A percentile compares a stretch with the other conserved stretches of the same genome.
phyloP scores from a whole-genome alignment of 2,888 invertebrate genomes.

The Pristionchus maxplancki region DNA sequence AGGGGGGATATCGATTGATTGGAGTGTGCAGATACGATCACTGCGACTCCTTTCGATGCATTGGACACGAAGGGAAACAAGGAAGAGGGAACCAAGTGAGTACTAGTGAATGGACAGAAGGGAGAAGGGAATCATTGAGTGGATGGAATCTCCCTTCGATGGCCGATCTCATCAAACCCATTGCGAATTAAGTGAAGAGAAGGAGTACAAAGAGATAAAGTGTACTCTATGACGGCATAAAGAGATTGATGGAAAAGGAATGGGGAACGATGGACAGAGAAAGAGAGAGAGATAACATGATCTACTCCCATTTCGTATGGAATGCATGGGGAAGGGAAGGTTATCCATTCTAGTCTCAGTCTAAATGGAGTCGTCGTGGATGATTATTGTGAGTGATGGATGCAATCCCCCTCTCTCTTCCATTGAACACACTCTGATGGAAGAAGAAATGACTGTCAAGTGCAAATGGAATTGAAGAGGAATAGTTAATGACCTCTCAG shows the following conservation, averaged over 20 bases:
- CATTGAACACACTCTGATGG: not conserved
- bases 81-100: not conserved
- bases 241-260: not conserved
- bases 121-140: not conserved
- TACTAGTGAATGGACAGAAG: not conserved
- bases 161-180: not conserved
- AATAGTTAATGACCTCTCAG: not conserved
- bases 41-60: constrained; percentile 15
- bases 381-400: not conserved
- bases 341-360: constrained; percentile 3
- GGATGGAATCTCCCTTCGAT: not conserved
- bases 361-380: not conserved
- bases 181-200: not conserved
- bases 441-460: not conserved
- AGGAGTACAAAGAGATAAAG: constrained; percentile 39
- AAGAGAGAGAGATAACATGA: not conserved
- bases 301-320: not conserved
- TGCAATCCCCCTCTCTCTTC: not conserved
- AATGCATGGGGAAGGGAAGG: not conserved
- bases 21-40: not conserved
- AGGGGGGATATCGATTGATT: not conserved
- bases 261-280: not conserved
- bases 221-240: constrained; percentile 39
- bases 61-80: not conserved
- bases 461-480: constrained; percentile 5